Evolutionary conservation across 2,113 vertebrate species (phyloP), one percentile per base, ranked within the genome.

Genomic region (Verasper variegatus): DNA sequence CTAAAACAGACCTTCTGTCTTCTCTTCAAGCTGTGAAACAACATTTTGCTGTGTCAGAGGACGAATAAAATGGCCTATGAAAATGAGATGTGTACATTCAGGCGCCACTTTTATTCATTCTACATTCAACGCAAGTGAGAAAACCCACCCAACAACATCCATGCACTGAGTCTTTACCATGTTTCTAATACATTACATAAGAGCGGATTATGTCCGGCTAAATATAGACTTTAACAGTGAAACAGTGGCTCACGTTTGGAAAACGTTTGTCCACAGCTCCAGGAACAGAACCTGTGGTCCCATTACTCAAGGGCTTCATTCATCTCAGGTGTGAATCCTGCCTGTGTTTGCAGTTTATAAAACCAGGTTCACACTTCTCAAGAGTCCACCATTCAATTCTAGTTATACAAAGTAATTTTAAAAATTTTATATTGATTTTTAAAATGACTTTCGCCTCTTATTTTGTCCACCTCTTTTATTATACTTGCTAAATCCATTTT

Each of bases 111-210:
- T 40, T 40, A 40, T 40, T 40, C 40, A 11, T 40, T 40, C 10
- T 42, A 3, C 40, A 11, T 42, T 42, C 40, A 42, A 37, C 10
- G 7, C 1, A 2, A 37, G 8, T 37, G 35, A 37, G 35, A 37
- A 42, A 42, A 42, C 11, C 40, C 40, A 11, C 40, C 31, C 31
- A 31, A 31, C 31, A 31, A 31, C 31, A 31, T 31, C 31, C 31
- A 31, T 31, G 7, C 31, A 31, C 31, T 31, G 31, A 31, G 31
- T 31, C 31, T 85, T 85, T 78, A 81, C 35, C 49, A 63, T 74
- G 81, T 85, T 85, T 86, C 60, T 62, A 9, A 68, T 64, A 17
- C 73, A 88, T 91, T 91, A 88, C 84, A 85, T 91, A 92, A 92
- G 66, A 71, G 65, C n/a, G 88, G 86, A 91, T 92, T 92, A 92